Base-by-base conservation (phyloP, 2,888 invertebrate species). In the Podabrus alpinus region DNA sequence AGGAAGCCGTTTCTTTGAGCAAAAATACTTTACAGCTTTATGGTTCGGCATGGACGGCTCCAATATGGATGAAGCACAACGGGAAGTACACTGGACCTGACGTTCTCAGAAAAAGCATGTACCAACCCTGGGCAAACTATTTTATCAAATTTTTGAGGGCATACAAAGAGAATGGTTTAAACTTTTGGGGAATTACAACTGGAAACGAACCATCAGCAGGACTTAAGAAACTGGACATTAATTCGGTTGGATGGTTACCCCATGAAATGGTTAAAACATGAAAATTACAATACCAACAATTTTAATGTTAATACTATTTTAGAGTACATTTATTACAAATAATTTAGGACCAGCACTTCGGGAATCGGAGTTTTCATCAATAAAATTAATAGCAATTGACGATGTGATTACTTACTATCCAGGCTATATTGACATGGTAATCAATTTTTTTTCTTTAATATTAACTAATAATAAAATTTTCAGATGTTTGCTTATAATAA, bases 121-220 rank as follows among this genome's bases (percentile, higher is more conserved):
- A 94, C 85, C 93, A 95, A 85, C 84, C 92, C 0, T 97, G 93
- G 89, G 96, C 96, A 0, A 89, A 95, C 79, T 97, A 97, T 84
- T 92, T 94, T 84, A 82, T 95, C 2, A 94, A 91, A 85, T 96
- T 95, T 88, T 86, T 97, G 60, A 91, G 95, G 79, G 91, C 90
- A 71, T 97, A 97, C 86, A 88, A 90, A 76, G 89, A 90, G 25
- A 87, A 92, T n/a, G 92, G 92, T 15, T 86, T 92, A 61, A 86
- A 90, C 3, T 91, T 94, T 79, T 98, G 97, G 97, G 95, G 93
- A 0, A 87, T 97, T 29, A 94, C 97, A 0, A 94, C 95, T 0
- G 95, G 96, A 21, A 97, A 97, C 85, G 97, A 98, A 85, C 97
- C 97, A 4, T 92, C 93, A 82, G 92, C 92, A 9, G 87, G 91